These are phyloP conservation scores for Drosophila crucigera DNA, from an alignment of 2,888 invertebrate genomes.

Conservation along the genomic window DNA sequence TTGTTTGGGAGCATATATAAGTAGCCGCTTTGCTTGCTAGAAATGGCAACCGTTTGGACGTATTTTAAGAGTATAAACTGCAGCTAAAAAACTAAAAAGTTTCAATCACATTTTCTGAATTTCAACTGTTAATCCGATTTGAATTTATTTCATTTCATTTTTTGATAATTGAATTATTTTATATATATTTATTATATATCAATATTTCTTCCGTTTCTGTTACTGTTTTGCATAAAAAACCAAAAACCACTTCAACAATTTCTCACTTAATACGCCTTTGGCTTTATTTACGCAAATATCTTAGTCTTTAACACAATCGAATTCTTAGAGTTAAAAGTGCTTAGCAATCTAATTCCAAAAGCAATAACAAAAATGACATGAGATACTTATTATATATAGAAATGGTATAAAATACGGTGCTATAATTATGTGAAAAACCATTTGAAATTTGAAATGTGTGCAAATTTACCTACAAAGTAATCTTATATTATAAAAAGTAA, in stretches of 20 bases:
- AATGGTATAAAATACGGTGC: slow-evolving; percentile 57
- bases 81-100: slow-evolving; percentile 15
- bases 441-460: slow-evolving; percentile 26
- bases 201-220: neutral
- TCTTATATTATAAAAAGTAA: slow-evolving; percentile 40
- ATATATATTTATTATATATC: neutral
- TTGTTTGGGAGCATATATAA: slow-evolving; percentile 2
- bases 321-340: slow-evolving; percentile 64
- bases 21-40: slow-evolving; percentile 26
- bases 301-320: slow-evolving; percentile 51
- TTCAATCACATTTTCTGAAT: neutral
- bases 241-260: neutral
- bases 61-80: slow-evolving; percentile 48
- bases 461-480: slow-evolving; percentile 58
- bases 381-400: slow-evolving; percentile 40
- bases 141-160: neutral
- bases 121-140: neutral
- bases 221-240: neutral
- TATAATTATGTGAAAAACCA: slow-evolving; percentile 30
- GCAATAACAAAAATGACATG: slow-evolving; percentile 32
- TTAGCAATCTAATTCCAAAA: slow-evolving; percentile 53
- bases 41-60: slow-evolving; percentile 22
- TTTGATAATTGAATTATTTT: neutral
- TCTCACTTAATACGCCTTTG: slow-evolving; percentile 60
- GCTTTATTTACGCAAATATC: slow-evolving; percentile 69